Base-by-base conservation (phyloP, 2,797 vertebrate genomes). In the Babyrousa celebensis region DNA sequence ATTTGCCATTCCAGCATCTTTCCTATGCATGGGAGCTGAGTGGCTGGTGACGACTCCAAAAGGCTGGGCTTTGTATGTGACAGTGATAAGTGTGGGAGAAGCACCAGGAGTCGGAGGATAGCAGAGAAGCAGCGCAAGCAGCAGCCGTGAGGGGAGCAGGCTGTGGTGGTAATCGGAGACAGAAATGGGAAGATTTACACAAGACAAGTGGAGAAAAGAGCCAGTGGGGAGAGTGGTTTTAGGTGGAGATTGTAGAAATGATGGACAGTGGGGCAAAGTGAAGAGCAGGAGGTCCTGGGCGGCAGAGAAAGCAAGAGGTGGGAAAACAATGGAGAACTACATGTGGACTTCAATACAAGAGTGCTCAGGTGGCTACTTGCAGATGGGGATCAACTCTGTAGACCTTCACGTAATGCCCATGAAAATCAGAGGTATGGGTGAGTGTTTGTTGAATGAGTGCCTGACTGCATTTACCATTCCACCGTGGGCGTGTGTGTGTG, bases 381-480 rank as follows among this genome's bases (percentile, higher is more conserved):
- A 48, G 36, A 52, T 11, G 32, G 52, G 2, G 58, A 12, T 40
- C 52, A 54, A 9, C n/a, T 65, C 4, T 4, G 8, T 67, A 32
- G 6, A 29, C 36, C 32, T 71, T 54, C 6, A 1, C 21, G 4
- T 29, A 3, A 52, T 68, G 16, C 58, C 68, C 54, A 3, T 15
- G 27, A 80, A 14, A 12, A 1, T 32, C 5, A 16, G 23, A 32
- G 60, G 10, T 6, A 3, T 6, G 3, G 29, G 36, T 40, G 17
- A 29, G 54, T 27, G 23, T 29, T 40, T 89, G 58, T 16, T 82
- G 85, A 56, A 12, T 40, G 58, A 63, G 12, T 20, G 12, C 8
- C 3, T 18, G 12, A 6, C 0, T 6, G 15, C 40, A 4, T 1
- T 2, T 0, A 10, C 62, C 8, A 0, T 72, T 77, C 78, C 40